Conservation (phyloP, 2,888 invertebrate genomes). For the Polymixis flavicincta region DNA sequence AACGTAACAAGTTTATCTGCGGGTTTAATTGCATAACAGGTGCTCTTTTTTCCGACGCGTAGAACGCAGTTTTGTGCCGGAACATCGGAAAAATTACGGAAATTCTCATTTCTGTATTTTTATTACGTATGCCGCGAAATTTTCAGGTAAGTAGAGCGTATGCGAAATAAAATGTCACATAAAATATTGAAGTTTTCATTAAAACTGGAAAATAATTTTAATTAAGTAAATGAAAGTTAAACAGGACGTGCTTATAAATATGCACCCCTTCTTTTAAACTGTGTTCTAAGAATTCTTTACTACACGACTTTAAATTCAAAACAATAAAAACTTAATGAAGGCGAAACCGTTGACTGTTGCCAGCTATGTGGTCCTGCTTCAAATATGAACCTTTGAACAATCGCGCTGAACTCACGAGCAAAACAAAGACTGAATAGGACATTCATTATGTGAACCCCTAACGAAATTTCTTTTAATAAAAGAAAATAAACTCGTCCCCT, state of each 20-base stretch:
- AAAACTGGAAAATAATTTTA: neutral
- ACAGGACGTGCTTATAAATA: constrained; percentile 12
- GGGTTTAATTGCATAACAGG: constrained; percentile 73
- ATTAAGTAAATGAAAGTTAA: constrained; percentile 3
- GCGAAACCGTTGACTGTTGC: constrained; percentile 5
- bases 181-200: constrained; percentile 20
- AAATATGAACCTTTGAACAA: constrained; percentile 36
- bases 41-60: constrained; percentile 63
- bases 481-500: constrained; percentile 35
- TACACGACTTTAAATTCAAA: constrained; percentile 23
- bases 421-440: constrained; percentile 34
- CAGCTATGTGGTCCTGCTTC: constrained; percentile 1
- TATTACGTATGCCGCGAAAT: constrained; percentile 16
- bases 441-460: constrained; percentile 38
- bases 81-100: constrained; percentile 31
- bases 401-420: constrained; percentile 25
- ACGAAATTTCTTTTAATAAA: constrained; percentile 39
- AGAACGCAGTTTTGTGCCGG: constrained; percentile 51
- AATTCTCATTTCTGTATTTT: constrained; percentile 29
- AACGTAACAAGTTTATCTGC: constrained; percentile 74
- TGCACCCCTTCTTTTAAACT: constrained; percentile 23
- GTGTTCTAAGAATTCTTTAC: constrained; percentile 18
- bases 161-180: constrained; percentile 21
- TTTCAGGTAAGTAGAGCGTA: constrained; percentile 27
- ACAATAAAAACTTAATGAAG: constrained; percentile 20